Evolutionary conservation across 2,113 vertebrate species (phyloP), one percentile per base, ranked within the genome.

Genomic region (Callochromis pleurospilus): DNA sequence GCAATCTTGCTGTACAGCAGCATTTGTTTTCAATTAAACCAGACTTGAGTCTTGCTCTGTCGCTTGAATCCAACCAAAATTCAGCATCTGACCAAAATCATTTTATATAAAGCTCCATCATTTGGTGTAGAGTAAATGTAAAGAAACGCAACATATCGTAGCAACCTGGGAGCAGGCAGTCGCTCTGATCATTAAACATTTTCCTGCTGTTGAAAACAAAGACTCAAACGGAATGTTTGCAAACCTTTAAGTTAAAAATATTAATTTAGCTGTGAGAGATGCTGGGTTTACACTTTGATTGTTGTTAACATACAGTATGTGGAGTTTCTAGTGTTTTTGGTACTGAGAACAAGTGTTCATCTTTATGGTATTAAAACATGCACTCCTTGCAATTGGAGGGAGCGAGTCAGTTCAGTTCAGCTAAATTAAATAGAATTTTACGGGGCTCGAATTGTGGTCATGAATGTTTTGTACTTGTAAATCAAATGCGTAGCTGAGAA

Each of bases 151-250:
- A 42, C 12, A 15, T 42, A 15, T 3, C 11, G 3, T 36, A n/a
- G 60, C 17, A n/a, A 65, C 60, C 17, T 65, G 60, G 9, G 60
- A 4, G 0, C 0, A 1, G 7, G 56, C 2, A n/a, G 60, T 2
- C 6, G 4, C 17, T 65, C 31, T 68, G 7, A 68, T 68, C 36
- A 62, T 13, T 70, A 33, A 70, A 42, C 0, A 42, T 24, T 70
- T 42, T 70, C 65, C 65, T 70, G 65, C 36, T 70, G 36, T 38
- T 0, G 10, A 65, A 65, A 36, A 36, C 60, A 65, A 65, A 65
- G 33, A 42, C n/a, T 70, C 3, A 68, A 4, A 68, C 4, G 1
- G 36, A 13, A 8, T 13, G 12, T 6, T 40, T 24, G 36, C 0
- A 65, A 0, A 65, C 10, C 31, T 65, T 36, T 36, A 65, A 40